Percentiles rank a stretch among this genome's conserved stretches.
Conservation (phyloP, 2,113 vertebrate genomes). For the Terrapene triunguis region DNA sequence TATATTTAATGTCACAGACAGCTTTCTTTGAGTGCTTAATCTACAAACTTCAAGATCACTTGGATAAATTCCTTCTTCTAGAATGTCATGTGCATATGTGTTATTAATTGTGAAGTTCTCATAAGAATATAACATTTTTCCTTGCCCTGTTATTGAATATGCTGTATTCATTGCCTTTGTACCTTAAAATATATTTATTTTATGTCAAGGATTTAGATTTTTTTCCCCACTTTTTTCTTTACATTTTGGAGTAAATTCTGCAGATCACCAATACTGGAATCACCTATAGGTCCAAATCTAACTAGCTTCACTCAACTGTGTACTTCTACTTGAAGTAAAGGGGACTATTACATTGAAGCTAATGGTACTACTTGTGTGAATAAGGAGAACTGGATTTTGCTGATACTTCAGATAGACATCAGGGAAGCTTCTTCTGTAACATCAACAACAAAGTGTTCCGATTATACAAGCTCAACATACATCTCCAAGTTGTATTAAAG, state of each 20-base stretch:
- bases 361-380: neutral
- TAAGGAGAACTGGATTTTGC: neutral
- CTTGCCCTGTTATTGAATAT: neutral
- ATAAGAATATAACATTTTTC: neutral
- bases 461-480: neutral
- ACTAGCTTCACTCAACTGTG: neutral
- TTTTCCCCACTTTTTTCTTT: neutral
- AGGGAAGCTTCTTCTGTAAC: neutral
- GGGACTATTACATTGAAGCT: neutral
- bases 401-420: neutral
- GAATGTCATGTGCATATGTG: neutral
- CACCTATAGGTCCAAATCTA: neutral
- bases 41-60: neutral
- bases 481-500: neutral
- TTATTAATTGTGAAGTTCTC: neutral
- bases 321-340: neutral
- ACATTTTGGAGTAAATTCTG: neutral
- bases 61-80: constrained; percentile 8
- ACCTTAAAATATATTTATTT: neutral
- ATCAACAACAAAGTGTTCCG: neutral
- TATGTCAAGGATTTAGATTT: neutral
- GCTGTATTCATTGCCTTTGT: neutral
- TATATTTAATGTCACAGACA: neutral
- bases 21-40: neutral
- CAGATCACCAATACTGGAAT: neutral